These are phyloP conservation scores for Glaucomys volans DNA, from an alignment of 2,113 vertebrate genomes.

Conservation along the genomic window DNA sequence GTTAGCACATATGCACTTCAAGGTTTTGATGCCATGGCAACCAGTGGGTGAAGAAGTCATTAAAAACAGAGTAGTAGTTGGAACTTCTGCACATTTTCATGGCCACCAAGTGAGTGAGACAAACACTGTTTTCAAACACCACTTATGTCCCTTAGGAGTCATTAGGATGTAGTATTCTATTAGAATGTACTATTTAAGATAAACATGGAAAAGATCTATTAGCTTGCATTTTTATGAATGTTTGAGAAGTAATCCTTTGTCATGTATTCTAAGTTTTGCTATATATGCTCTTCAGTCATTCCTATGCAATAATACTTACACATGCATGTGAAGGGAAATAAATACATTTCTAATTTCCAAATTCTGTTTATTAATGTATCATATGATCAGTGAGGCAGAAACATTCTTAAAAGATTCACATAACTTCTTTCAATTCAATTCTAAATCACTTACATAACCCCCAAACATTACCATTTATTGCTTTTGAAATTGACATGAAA, in stretches of 20 bases:
- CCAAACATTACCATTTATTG: background rate
- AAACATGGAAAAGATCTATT: background rate
- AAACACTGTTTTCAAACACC: constrained; percentile 70
- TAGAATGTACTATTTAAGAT: background rate
- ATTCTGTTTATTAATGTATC: background rate
- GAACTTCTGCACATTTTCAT: constrained; percentile 58
- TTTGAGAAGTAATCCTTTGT: background rate
- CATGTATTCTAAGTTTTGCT: background rate
- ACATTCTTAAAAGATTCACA: background rate
- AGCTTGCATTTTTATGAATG: background rate
- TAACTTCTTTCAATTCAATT: background rate
- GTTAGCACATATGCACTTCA: background rate
- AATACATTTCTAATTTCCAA: background rate
- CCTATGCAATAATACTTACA: background rate
- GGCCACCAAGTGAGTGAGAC: constrained; percentile 45
- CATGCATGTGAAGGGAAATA: background rate
- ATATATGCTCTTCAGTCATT: background rate
- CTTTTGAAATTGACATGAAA: constrained; percentile 26
- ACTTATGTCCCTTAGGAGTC: constrained; percentile 18
- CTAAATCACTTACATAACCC: background rate
- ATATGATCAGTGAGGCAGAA: background rate
- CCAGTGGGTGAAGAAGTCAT: constrained; percentile 19
- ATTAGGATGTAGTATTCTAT: background rate
- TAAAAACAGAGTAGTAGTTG: constrained; percentile 45
- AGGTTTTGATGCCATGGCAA: constrained; percentile 62